Evolutionary conservation across 53 echinoderm and acorn worm genomes (phyloP).

Genomic region (Actinopyga echinites): DNA sequence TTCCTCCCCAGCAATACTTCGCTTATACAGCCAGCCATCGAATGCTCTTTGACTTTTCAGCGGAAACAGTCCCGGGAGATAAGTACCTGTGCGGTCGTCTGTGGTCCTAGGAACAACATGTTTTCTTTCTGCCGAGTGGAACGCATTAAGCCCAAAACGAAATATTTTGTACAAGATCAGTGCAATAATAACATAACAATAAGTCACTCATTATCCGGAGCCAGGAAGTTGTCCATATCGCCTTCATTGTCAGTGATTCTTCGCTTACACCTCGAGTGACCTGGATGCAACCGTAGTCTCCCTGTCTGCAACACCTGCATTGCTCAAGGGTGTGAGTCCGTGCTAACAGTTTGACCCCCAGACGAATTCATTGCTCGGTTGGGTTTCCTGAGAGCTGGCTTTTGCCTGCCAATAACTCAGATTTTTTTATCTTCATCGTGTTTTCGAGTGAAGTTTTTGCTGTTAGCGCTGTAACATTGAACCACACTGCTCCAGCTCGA

Average conservation of each 20-base stretch:
- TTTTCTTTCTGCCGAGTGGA: constrained; percentile 24
- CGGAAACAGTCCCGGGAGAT: constrained; percentile 11
- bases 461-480: constrained; percentile 10
- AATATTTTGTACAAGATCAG: constrained; percentile 39
- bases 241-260: constrained; percentile 4
- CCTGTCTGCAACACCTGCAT: constrained; percentile 23
- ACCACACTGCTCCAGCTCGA: not conserved
- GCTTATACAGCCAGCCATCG: constrained; percentile 4
- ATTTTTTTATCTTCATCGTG: too few species aligned
- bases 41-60: not conserved
- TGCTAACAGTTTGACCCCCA: constrained; percentile 21
- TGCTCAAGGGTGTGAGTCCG: constrained; percentile 6
- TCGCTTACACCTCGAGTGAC: constrained; percentile 12
- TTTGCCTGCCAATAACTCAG: not conserved
- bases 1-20: constrained; percentile 3
- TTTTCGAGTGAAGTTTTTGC: not conserved
- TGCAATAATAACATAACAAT: constrained; percentile 38
- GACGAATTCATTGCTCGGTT: not conserved
- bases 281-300: constrained; percentile 7
- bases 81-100: constrained; percentile 30
- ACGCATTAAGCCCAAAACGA: constrained; percentile 15
- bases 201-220: constrained; percentile 9
- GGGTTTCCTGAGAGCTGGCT: not conserved
- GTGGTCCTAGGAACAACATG: constrained; percentile 40
- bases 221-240: constrained; percentile 2